These are phyloP conservation scores for Meghimatium bilineatum DNA, from an alignment of 2,888 invertebrate species.

Conservation along the genomic window DNA sequence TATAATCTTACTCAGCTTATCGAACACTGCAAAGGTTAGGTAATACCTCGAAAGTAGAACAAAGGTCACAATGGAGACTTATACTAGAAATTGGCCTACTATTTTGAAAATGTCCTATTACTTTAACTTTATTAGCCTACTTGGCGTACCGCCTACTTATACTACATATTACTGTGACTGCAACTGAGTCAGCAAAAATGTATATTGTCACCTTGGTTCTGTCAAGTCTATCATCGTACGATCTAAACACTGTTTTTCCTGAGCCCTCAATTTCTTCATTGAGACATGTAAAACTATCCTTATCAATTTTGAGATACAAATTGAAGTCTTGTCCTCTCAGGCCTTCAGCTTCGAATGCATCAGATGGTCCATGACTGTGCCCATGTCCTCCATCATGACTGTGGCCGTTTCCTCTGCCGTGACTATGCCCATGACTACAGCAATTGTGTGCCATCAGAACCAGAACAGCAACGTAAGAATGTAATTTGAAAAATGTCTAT, in stretches of 20 bases:
- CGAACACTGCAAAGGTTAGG: too few species aligned
- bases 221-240: slow-evolving; percentile 91
- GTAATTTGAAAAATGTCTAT: too few species aligned
- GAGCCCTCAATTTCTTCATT: slow-evolving; percentile 92
- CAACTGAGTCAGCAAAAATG: too few species aligned
- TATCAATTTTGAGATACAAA: slow-evolving; percentile 92
- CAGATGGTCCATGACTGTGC: slow-evolving; percentile 71
- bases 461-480: not conserved
- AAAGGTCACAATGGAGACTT: too few species aligned
- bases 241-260: slow-evolving; percentile 92
- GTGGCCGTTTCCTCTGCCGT: slow-evolving; percentile 31
- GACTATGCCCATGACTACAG: slow-evolving; percentile 29
- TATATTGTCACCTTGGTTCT: slow-evolving; percentile 82
- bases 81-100: too few species aligned
- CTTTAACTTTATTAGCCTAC: too few species aligned
- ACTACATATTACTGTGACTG: too few species aligned
- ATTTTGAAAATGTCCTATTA: too few species aligned
- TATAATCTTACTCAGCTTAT: too few species aligned
- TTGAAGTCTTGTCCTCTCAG: slow-evolving; percentile 89
- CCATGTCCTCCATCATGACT: slow-evolving; percentile 59
- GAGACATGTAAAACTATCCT: slow-evolving; percentile 89
- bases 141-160: too few species aligned
- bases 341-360: slow-evolving; percentile 64
- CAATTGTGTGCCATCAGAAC: not conserved
- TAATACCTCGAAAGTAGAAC: too few species aligned